Conservation (phyloP, 2,888 invertebrate genomes). For the Drosophila austrosaltans region DNA sequence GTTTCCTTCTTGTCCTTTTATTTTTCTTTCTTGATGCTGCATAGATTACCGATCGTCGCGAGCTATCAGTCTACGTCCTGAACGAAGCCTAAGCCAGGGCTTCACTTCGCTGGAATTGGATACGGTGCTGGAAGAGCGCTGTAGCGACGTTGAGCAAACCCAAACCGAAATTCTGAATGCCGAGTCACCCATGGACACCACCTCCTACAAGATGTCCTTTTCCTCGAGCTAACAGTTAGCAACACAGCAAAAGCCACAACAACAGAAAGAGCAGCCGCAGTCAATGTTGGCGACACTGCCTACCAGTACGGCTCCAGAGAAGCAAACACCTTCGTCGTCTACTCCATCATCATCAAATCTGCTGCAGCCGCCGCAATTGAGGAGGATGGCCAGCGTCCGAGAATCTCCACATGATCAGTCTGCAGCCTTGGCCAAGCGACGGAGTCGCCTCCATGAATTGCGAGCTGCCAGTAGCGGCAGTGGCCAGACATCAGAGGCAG, state of each 20-base stretch:
- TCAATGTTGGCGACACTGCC: slow-evolving; percentile 31
- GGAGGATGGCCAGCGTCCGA: slow-evolving; percentile 68
- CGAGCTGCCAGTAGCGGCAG: slow-evolving; percentile 54
- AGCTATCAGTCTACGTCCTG: slow-evolving; percentile 86
- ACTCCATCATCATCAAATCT: slow-evolving; percentile 8
- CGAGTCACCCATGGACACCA: slow-evolving; percentile 82
- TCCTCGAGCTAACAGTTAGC: slow-evolving; percentile 81
- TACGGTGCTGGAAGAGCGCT: slow-evolving; percentile 93
- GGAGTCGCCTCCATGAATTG: slow-evolving; percentile 66
- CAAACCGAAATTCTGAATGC: slow-evolving; percentile 84
- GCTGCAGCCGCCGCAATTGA: slow-evolving; percentile 55
- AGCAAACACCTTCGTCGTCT: slow-evolving; percentile 10
- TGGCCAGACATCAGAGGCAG: slow-evolving; percentile 46
- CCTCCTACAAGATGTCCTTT: slow-evolving; percentile 79
- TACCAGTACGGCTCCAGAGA: slow-evolving; percentile 22
- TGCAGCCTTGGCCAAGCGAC: slow-evolving; percentile 63
- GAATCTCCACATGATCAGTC: slow-evolving; percentile 47
- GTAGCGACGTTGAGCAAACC: slow-evolving; percentile 91
- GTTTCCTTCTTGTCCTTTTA: not conserved
- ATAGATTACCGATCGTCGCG: slow-evolving; percentile 85
- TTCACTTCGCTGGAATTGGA: slow-evolving; percentile 91
- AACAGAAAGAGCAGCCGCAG: slow-evolving; percentile 42
- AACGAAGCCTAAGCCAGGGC: slow-evolving; percentile 88
- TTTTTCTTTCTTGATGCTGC: not conserved
- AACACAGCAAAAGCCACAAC: slow-evolving; percentile 35